Percentiles rank a stretch among this genome's conserved stretches.
phyloP scores from a whole-genome alignment of 2,888 invertebrate species.

The Sphaerophoria rueppellii region DNA sequence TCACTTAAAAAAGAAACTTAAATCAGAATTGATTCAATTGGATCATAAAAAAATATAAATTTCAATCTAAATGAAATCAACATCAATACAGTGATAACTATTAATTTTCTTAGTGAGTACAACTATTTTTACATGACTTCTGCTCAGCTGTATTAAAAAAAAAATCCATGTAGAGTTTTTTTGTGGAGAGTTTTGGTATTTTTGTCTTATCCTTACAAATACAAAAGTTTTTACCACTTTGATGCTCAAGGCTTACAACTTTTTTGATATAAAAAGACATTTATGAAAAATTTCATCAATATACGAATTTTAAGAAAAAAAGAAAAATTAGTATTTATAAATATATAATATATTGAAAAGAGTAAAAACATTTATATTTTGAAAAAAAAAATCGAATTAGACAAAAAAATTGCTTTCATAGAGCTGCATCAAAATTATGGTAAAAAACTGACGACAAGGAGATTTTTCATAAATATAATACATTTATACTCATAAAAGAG shows the following conservation, averaged over 20 bases:
- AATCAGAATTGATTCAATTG: conserved; percentile 70
- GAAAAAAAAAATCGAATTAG: not conserved
- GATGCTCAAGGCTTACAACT: conserved; percentile 55
- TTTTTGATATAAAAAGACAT: conserved; percentile 10
- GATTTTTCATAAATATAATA: conserved; percentile 46
- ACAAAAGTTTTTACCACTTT: conserved; percentile 63
- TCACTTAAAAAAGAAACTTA: conserved; percentile 73
- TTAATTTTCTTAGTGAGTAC: not conserved
- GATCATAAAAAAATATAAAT: conserved; percentile 70
- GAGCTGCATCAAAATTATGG: conserved; percentile 76
- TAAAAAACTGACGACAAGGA: conserved; percentile 71
- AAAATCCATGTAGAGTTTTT: conserved; percentile 47
- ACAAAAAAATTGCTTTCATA: conserved; percentile 77
- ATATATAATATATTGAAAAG: not conserved
- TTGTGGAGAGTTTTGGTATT: conserved; percentile 6
- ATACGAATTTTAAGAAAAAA: not conserved
- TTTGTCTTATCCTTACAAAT: conserved; percentile 6
- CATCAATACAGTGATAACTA: conserved; percentile 35
- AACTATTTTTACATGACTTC: conserved; percentile 4
- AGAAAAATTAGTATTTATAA: conserved; percentile 41
- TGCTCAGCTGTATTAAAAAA: not conserved
- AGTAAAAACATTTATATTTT: conserved; percentile 19
- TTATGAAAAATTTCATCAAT: conserved; percentile 6
- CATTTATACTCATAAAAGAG: conserved; percentile 14
- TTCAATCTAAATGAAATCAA: conserved; percentile 6